Conservation (phyloP, 2,113 vertebrate species). For the Psittacula cyanocephala region DNA sequence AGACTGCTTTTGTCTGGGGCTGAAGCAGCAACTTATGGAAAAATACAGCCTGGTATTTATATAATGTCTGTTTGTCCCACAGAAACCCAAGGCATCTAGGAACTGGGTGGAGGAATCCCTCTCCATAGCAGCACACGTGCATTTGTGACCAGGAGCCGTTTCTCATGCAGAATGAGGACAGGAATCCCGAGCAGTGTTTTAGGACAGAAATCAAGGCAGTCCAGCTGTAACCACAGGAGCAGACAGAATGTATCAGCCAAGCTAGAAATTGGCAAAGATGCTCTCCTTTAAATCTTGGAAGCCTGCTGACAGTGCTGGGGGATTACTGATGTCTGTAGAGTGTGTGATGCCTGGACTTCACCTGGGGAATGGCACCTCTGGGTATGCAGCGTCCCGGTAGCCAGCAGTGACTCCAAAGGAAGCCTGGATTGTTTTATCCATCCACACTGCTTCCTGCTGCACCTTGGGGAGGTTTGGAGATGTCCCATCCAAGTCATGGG, state of each 20-base stretch:
- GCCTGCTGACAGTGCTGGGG: neutral
- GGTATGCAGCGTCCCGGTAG: neutral
- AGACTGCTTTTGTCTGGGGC: neutral
- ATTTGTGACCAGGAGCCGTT: neutral
- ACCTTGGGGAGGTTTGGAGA: neutral
- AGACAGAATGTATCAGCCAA: neutral
- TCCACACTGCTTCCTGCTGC: neutral
- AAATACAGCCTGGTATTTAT: neutral
- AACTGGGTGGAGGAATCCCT: neutral
- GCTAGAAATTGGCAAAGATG: neutral
- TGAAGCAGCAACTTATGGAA: neutral
- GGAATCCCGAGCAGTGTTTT: neutral
- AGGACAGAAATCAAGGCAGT: neutral
- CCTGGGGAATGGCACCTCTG: neutral
- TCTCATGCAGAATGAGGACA: neutral
- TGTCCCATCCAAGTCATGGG: neutral
- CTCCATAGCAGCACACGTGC: rapidly evolving
- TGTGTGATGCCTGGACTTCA: neutral
- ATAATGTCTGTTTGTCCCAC: neutral
- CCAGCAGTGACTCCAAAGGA: neutral
- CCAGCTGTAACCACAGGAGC: neutral
- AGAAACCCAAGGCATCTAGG: neutral
- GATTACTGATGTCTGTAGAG: neutral
- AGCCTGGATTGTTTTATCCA: neutral
- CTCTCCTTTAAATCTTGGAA: neutral